Percentiles rank a stretch among this genome's conserved stretches.
These are phyloP conservation scores for Smittia aterrima DNA, from an alignment of 2,888 invertebrate genomes.

Conservation along the genomic window DNA sequence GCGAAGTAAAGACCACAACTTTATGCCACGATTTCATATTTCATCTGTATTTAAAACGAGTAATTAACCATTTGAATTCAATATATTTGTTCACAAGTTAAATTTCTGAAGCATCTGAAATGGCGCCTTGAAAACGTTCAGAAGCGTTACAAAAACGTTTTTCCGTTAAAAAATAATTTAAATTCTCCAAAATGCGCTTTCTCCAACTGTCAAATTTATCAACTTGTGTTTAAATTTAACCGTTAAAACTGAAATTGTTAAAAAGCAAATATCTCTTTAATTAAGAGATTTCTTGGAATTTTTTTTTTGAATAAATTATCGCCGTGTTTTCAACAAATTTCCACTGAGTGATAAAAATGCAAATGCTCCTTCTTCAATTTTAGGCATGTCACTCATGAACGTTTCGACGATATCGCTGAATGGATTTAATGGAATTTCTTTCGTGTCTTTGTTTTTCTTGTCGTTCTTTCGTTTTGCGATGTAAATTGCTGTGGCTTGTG, in stretches of 20 bases:
- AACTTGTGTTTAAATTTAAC: no score
- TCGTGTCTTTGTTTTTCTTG: neutral
- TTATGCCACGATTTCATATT: neutral
- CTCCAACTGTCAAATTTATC: no score
- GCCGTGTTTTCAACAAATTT: neutral
- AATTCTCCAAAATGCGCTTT: no score
- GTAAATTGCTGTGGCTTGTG: neutral
- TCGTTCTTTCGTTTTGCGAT: slow-evolving; percentile 6
- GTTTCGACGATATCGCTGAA: slow-evolving; percentile 22
- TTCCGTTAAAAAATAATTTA: no score
- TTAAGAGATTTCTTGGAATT: no score
- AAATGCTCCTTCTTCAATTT: slow-evolving; percentile 31
- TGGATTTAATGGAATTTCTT: slow-evolving; percentile 28
- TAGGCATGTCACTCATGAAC: slow-evolving; percentile 21
- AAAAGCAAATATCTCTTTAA: no score
- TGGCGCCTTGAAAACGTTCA: no score
- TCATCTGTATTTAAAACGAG: neutral
- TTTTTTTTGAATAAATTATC: neutral
- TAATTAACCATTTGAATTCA: neutral
- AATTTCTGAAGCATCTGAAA: no score
- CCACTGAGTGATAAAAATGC: slow-evolving; percentile 30
- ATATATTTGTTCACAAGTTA: no score
- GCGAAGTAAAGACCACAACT: neutral
- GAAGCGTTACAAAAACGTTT: no score
- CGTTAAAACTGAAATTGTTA: no score